A percentile compares a stretch with the other conserved stretches of the same genome.
These are phyloP conservation scores for Cheilosia pagana DNA, from an alignment of 2,888 invertebrate species.

Conservation along the genomic window DNA sequence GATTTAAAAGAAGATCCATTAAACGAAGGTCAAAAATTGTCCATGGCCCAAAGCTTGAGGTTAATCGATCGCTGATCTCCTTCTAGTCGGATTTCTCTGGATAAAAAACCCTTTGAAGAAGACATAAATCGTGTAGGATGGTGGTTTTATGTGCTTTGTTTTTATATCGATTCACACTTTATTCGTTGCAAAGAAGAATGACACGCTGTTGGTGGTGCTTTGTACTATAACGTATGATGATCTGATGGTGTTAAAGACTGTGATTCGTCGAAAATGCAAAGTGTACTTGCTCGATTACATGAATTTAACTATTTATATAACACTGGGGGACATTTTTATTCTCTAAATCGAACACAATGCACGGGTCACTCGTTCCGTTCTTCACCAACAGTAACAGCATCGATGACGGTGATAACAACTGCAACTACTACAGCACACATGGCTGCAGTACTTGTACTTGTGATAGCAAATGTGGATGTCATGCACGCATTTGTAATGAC, in stretches of 20 bases:
- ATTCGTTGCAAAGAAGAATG: slow-evolving; percentile 69
- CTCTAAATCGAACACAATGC: slow-evolving; percentile 62
- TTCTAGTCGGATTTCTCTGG: slow-evolving; percentile 53
- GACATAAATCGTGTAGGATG: slow-evolving; percentile 8
- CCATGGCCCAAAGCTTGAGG: slow-evolving; percentile 9
- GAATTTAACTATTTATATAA: slow-evolving; percentile 55
- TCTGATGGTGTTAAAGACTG: slow-evolving; percentile 44
- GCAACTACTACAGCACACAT: slow-evolving; percentile 66
- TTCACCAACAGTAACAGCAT: slow-evolving; percentile 72
- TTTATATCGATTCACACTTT: slow-evolving; percentile 71
- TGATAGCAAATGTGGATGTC: slow-evolving; percentile 71
- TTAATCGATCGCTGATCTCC: slow-evolving; percentile 26
- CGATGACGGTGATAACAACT: slow-evolving; percentile 69
- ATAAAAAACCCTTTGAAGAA: slow-evolving; percentile 60
- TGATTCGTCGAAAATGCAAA: slow-evolving; percentile 20
- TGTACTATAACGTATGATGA: slow-evolving; percentile 59
- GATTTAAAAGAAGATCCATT: slow-evolving; percentile 53
- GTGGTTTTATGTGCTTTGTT: slow-evolving; percentile 45
- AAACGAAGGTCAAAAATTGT: slow-evolving; percentile 13
- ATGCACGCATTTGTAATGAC: slow-evolving; percentile 67
- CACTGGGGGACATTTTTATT: slow-evolving; percentile 21
- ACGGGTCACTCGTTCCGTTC: slow-evolving; percentile 24
- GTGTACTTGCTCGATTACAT: slow-evolving; percentile 30
- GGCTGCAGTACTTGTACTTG: slow-evolving; percentile 70
- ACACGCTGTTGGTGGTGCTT: slow-evolving; percentile 61